Base-by-base conservation (phyloP, 2,888 invertebrate species). In the Philonicus albiceps region DNA sequence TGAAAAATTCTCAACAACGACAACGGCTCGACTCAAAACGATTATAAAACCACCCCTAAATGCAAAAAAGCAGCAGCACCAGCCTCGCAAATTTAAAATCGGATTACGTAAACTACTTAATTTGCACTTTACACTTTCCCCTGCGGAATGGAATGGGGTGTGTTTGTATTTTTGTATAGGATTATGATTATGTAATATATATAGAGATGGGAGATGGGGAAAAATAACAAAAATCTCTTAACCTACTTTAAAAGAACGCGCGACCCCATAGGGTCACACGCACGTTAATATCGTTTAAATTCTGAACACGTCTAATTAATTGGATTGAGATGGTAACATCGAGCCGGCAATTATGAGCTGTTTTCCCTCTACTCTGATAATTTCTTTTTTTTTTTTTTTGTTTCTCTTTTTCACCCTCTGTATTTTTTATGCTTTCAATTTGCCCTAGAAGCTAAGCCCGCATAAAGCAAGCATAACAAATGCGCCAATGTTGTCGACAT, bases 401-500 rank as follows among this genome's bases (percentile, higher is more conserved):
- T 19, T 19, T 22, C 55, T 8, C 55, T 27, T 7, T 16, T 81
- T 16, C 27, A 22, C 55, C 22, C 64, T 8, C 64, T 64, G 64
- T 19, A 53, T 81, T 81, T 81, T 53, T 64, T 34, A 55, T 64
- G 22, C 37, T 55, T 81, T 81, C 55, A 81, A 81, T 81, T 81
- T 81, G 34, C 81, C 31, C 16, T 22, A 81, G 64, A 34, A 81
- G 55, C 64, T 55, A 64, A 53, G 81, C 34, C 81, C 55, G 55
- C 49, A 81, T 81, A 64, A 81, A 64, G 22, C 34, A 81, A 55
- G 37, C 27, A 55, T 55, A 81, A 81, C 19, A 81, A 81, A 81
- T 81, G 81, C 53, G 43, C 13, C 31, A 22, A 49, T 53, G 16
- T 19, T 11, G 64, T 19, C n/a, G 64, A 64, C 11, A 19, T 22